phyloP scores from a whole-genome alignment of 2,797 vertebrate genomes.

The Oceanodroma leucorhoa region DNA sequence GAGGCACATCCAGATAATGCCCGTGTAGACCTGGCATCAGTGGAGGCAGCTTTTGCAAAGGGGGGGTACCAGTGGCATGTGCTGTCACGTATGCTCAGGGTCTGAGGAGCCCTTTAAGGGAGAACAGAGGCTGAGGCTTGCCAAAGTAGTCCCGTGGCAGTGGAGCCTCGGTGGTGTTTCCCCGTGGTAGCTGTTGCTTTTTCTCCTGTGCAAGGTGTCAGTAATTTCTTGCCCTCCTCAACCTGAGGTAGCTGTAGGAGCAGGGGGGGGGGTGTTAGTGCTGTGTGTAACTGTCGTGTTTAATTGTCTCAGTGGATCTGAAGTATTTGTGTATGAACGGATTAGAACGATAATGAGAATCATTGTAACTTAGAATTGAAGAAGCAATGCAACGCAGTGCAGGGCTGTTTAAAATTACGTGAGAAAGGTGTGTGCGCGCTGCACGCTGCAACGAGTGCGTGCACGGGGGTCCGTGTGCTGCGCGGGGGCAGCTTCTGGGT shows the following conservation, averaged over 20 bases:
- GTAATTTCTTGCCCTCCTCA: background rate
- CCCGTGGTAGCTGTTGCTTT: background rate
- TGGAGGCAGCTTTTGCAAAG: background rate
- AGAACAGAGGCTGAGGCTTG: background rate
- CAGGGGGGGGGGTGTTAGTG: background rate
- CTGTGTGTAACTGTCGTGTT: background rate
- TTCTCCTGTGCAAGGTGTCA: background rate
- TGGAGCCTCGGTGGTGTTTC: background rate
- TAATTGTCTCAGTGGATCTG: background rate
- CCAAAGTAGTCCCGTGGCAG: background rate
- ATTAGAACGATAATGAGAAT: background rate
- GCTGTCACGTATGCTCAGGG: accelerated
- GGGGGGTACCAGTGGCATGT: background rate
- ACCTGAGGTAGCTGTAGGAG: background rate
- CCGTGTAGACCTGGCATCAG: accelerated
- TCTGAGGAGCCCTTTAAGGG: background rate
- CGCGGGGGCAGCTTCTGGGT: background rate
- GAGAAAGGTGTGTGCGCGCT: accelerated
- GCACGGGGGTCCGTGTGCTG: background rate
- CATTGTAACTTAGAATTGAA: background rate
- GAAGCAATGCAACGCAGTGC: accelerated
- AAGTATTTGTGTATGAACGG: background rate
- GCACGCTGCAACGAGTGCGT: accelerated
- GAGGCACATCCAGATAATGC: background rate
- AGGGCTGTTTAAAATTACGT: background rate